Base-by-base conservation (phyloP, 2,113 vertebrate genomes). In the Tyrannus savana region DNA sequence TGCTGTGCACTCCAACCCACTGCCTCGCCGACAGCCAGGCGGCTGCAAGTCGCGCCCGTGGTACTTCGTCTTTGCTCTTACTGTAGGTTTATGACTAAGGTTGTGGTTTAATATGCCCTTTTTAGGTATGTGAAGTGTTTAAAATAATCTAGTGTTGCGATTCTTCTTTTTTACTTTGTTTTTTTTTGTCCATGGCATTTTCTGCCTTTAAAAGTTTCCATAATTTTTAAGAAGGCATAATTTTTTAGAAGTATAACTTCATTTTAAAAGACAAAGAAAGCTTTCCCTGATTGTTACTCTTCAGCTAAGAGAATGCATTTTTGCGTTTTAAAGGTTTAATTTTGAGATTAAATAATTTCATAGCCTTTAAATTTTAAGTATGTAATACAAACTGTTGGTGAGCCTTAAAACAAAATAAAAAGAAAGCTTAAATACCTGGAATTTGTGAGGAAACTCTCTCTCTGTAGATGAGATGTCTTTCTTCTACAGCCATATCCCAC, bases 71-170 rank as follows among this genome's bases (percentile, higher is more conserved):
- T 97, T 89, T 59, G 73, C 93, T 86, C 86, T 79, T 90, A 79
- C 95, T 87, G 96, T 88, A 97, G 94, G 95, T 95, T 95, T 97
- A 97, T 98, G 98, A 98, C 94, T 97, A 96, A 98, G 95, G 47
- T 82, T 97, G 98, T 93, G 97, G 97, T 97, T 94, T 96, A 95
- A 97, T 96, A 96, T 96, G 96, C 94, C 97, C 96, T 95, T 92
- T 98, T 97, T 97, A 95, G 97, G 95, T 95, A 92, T 96, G 80
- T 5, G 10, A 90, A 96, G 81, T 88, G 86, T 95, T 97, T 89
- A 95, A 96, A 91, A 85, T 97, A 85, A 95, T 80, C 94, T 94
- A 58, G 77, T 87, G 82, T 86, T 91, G 63, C 86, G 15, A 85
- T 96, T 89, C 58, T 89, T 90, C 30, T 49, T 52, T 83, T 69